Conservation (phyloP, 2,113 vertebrate species). For the Pterocles orientalis region DNA sequence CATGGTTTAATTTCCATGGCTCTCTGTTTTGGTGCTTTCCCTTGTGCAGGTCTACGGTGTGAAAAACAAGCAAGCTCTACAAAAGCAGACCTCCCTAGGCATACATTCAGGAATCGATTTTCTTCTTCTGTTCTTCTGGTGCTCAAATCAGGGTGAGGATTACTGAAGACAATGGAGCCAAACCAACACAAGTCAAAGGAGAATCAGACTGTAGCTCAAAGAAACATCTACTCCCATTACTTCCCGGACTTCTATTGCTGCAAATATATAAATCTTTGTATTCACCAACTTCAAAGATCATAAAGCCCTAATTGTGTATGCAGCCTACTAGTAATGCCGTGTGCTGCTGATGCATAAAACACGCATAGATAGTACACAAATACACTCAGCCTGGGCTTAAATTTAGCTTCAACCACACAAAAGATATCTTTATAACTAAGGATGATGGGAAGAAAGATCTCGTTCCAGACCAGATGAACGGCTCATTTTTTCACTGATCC, state of each 20-base stretch:
- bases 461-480: conserved; percentile 56
- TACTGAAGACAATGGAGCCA: not conserved
- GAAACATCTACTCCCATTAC: not conserved
- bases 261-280: conserved; percentile 17
- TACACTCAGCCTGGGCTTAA: conserved; percentile 20
- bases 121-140: not conserved
- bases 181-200: not conserved
- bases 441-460: conserved; percentile 54
- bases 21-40: not conserved
- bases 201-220: not conserved
- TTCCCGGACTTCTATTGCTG: not conserved
- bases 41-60: rapidly evolving
- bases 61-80: not conserved
- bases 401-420: conserved; percentile 48
- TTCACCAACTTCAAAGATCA: not conserved
- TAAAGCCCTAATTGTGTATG: not conserved
- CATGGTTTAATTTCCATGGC: not conserved
- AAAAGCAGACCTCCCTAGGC: not conserved
- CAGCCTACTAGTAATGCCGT: not conserved
- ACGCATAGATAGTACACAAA: not conserved
- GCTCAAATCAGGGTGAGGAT: not conserved
- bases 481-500: conserved; percentile 54
- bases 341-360: conserved; percentile 28
- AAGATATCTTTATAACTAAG: conserved; percentile 54
- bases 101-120: not conserved